phyloP scores from a whole-genome alignment of 2,797 vertebrate genomes.

The Enteromius afrohamiltoni region DNA sequence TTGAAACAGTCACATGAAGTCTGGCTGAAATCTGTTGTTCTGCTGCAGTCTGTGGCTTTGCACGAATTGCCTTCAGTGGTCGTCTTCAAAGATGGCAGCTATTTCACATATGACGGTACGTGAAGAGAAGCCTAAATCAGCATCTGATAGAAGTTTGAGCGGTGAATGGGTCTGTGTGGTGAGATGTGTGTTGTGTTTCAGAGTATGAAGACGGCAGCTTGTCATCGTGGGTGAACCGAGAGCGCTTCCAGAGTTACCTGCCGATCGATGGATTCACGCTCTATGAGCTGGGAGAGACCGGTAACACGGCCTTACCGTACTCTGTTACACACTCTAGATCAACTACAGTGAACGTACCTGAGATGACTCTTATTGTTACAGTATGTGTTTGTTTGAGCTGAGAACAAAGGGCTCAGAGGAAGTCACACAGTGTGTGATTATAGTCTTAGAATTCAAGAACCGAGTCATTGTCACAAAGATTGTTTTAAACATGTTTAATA shows the following conservation, averaged over 20 bases:
- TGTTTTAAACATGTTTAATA: background rate
- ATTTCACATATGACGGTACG: conserved; percentile 96
- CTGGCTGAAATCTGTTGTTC: background rate
- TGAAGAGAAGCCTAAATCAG: conserved; percentile 40
- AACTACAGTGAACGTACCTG: background rate
- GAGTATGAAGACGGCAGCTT: conserved; percentile 94
- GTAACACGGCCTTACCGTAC: conserved; percentile 50
- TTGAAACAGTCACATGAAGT: background rate
- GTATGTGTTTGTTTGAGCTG: background rate
- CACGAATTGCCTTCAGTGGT: conserved; percentile 91
- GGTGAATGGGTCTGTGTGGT: background rate
- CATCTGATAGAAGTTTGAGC: background rate
- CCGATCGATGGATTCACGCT: conserved; percentile 92
- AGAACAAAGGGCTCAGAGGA: background rate
- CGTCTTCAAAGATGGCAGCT: conserved; percentile 93
- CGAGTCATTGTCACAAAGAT: background rate
- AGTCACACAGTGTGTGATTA: background rate
- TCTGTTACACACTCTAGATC: background rate
- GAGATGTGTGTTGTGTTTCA: conserved; percentile 64
- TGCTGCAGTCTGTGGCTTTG: conserved; percentile 82
- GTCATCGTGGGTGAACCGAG: conserved; percentile 92
- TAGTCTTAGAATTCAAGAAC: background rate
- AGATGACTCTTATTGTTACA: background rate
- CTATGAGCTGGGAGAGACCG: conserved; percentile 97
- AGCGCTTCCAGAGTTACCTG: conserved; percentile 94